Conservation (phyloP, 2,797 vertebrate species). For the Antennarius maculatus region DNA sequence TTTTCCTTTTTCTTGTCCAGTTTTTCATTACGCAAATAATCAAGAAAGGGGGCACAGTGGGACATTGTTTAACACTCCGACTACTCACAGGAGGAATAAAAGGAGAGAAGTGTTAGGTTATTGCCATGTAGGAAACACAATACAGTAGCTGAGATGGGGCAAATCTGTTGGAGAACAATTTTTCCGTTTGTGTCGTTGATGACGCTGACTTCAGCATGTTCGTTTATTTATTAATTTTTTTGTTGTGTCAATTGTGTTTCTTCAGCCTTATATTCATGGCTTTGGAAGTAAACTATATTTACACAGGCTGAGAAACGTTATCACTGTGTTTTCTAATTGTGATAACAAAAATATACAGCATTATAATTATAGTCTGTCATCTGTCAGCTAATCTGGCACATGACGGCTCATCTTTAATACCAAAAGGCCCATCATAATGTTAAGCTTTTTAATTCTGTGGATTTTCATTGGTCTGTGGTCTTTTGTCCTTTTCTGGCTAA, state of each 20-base stretch:
- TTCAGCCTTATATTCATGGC: neutral
- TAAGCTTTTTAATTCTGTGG: conserved; percentile 30
- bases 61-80: conserved; percentile 43
- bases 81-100: conserved; percentile 36
- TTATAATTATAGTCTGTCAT: neutral
- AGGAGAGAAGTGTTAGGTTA: conserved; percentile 27
- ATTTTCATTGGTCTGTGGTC: conserved; percentile 48
- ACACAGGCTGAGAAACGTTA: neutral
- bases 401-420: neutral
- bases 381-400: neutral
- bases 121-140: conserved; percentile 38
- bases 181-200: conserved; percentile 22
- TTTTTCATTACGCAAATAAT: conserved; percentile 44
- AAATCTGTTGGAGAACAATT: conserved; percentile 36
- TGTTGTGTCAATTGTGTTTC: neutral
- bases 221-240: neutral
- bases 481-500: conserved; percentile 50
- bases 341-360: conserved; percentile 1
- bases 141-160: conserved; percentile 35
- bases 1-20: conserved; percentile 34
- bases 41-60: conserved; percentile 34
- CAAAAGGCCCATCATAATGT: neutral
- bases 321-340: neutral
- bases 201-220: conserved; percentile 6
- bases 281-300: neutral